Evolutionary conservation across 53 echinoderm and acorn worm species (phyloP), one percentile per base, ranked within the genome.

Genomic region (Crossaster papposus): DNA sequence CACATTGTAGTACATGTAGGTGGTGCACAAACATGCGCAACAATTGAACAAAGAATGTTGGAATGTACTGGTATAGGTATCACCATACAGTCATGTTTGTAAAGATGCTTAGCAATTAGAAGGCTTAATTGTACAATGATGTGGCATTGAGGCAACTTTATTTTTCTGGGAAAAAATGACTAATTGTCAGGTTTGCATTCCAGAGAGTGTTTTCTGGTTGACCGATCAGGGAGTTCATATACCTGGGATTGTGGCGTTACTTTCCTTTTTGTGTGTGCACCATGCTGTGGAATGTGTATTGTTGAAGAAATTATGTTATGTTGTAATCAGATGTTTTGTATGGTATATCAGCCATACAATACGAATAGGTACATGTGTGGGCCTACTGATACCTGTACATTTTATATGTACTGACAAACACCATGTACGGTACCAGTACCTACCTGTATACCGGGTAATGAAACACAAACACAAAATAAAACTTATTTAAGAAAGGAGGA

Each of bases 211-310:
- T 33, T 83, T 83, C 68, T 30, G 65, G 50, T 70, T 83, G 83
- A 83, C 68, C 50, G 83, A 30, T 65, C 83, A 65, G 26, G 30
- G 34, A 38, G 70, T 83, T 83, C 70, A 83, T 15, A 1, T 15
- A 1, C 35, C 32, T 62, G 20, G 5, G 29, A 80, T n/a, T 14
- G 28, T n/a, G 10, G 24, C n/a, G n/a, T 68, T 23, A 28, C 68
- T 20, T 6, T 68, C 24, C 68, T 17, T 36, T 53, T 24, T 79
- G 52, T 54, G 79, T 52, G 79, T 13, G 54, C 23, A 9, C 44
- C 44, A 44, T 17, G 34, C 79, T 79, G 30, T 30, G 32, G 54
- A 30, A 31, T 54, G 79, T 54, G 12, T 53, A 54, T 30, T 79
- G 79, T 30, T 51, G 44, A 44, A 24, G 54, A 24, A 32, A 29